A percentile compares a stretch with the other conserved stretches of the same genome.
phyloP scores from a whole-genome alignment of 2,797 vertebrate genomes.

The Atherinosoma microstoma region DNA sequence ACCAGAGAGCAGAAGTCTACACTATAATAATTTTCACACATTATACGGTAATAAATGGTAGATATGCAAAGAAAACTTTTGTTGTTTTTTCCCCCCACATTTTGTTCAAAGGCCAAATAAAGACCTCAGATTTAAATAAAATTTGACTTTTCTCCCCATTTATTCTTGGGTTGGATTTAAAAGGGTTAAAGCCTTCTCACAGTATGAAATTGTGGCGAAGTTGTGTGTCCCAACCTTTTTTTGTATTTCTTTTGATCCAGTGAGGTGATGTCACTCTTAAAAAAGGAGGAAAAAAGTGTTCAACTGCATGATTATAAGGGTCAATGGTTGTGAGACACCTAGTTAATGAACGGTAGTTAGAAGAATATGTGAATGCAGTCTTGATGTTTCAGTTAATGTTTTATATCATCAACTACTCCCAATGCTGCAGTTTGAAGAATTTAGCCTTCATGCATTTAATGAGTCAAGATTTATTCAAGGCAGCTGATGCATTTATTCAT shows the following conservation, averaged over 20 bases:
- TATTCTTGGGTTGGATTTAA: too few relatives aligned
- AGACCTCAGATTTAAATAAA: too few relatives aligned
- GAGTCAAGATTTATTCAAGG: neutral
- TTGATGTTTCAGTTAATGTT: constrained; percentile 24
- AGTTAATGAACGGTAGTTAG: constrained; percentile 62
- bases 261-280: constrained; percentile 27
- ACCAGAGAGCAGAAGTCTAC: too few relatives aligned
- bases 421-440: neutral
- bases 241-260: constrained; percentile 19
- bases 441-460: constrained; percentile 1
- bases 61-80: too few relatives aligned
- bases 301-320: constrained; percentile 48
- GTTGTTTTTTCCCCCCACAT: too few relatives aligned
- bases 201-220: constrained; percentile 23
- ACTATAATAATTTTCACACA: too few relatives aligned
- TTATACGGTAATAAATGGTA: too few relatives aligned
- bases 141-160: too few relatives aligned
- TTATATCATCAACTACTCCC: constrained; percentile 2
- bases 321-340: constrained; percentile 51
- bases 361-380: constrained; percentile 48
- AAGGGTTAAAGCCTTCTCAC: constrained; percentile 17
- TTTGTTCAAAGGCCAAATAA: too few relatives aligned
- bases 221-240: neutral
- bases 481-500: neutral
- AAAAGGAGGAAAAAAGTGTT: neutral